phyloP scores from a whole-genome alignment of 2,888 invertebrate genomes.

The Andrena fulva region DNA sequence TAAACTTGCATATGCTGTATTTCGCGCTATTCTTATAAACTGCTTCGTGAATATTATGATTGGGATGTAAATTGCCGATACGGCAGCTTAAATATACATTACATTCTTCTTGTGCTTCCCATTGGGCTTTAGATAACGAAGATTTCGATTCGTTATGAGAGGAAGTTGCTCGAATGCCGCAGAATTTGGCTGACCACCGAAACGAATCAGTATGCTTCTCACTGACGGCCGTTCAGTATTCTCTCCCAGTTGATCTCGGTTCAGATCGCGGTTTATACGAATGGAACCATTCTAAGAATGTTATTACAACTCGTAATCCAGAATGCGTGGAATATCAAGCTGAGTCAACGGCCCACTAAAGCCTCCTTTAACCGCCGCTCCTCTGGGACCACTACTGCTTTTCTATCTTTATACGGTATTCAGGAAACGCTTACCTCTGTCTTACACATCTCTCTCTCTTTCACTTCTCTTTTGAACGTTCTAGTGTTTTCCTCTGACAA shows the following conservation, averaged over 20 bases:
- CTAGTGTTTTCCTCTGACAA: not conserved
- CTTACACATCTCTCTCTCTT: not conserved
- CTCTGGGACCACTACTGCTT: constrained; percentile 52
- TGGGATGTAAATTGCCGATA: too few relatives aligned
- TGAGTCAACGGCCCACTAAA: constrained; percentile 65
- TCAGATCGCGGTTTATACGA: constrained; percentile 67
- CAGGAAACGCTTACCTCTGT: constrained; percentile 11
- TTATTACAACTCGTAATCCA: constrained; percentile 73
- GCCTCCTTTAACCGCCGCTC: constrained; percentile 66
- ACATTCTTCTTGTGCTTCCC: constrained; percentile 21
- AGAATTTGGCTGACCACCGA: constrained; percentile 39
- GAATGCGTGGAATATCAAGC: constrained; percentile 71
- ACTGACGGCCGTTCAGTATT: constrained; percentile 51
- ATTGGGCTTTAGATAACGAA: constrained; percentile 16
- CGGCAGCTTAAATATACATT: not conserved
- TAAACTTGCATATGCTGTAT: too few relatives aligned
- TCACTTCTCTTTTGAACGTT: not conserved
- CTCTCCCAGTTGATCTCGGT: constrained; percentile 58
- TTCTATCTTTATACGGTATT: constrained; percentile 41
- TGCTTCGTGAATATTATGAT: too few relatives aligned
- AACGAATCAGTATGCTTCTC: constrained; percentile 65
- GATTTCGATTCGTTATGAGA: constrained; percentile 38
- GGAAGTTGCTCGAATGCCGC: constrained; percentile 40
- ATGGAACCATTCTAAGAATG: constrained; percentile 68
- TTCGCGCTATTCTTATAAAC: too few relatives aligned